Percentiles rank a stretch among this genome's conserved stretches.
Evolutionary conservation across 2,888 invertebrate species (phyloP).

Genomic region (Pristionchus entomophagus): DNA sequence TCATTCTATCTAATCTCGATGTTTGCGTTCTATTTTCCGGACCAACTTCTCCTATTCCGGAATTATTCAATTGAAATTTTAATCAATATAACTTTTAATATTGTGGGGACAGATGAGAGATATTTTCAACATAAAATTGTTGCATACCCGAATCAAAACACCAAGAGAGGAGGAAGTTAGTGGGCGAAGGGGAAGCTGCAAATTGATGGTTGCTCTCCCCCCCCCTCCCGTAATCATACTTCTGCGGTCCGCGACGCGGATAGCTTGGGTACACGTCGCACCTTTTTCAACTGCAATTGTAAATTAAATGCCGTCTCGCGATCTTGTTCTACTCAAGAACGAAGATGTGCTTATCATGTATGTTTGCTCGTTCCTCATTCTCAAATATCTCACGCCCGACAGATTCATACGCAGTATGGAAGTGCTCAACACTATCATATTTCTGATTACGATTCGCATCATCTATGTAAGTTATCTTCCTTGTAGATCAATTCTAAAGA

Average conservation of each 20-base stretch:
- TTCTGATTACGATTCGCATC: neutral
- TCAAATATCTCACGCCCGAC: neutral
- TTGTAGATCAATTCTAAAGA: neutral
- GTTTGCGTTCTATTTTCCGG: too few relatives aligned
- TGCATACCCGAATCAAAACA: neutral
- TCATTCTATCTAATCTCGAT: too few relatives aligned
- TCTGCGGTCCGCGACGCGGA: too few relatives aligned
- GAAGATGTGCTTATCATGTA: neutral
- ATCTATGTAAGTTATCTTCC: neutral
- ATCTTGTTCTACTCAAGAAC: neutral
- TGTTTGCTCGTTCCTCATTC: neutral
- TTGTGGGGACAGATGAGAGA: too few relatives aligned
- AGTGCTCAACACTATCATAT: neutral
- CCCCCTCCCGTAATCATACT: too few relatives aligned
- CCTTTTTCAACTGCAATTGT: neutral
- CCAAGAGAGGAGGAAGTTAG: neutral
- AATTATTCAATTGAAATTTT: too few relatives aligned
- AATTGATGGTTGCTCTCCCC: neutral
- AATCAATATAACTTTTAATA: too few relatives aligned
- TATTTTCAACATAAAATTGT: neutral
- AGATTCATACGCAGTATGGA: neutral
- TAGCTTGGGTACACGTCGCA: neutral
- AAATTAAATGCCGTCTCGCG: neutral
- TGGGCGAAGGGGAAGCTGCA: neutral
- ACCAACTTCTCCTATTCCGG: too few relatives aligned